phyloP scores from a whole-genome alignment of 1,140 invertebrate genomes.

The Atta colombica region DNA sequence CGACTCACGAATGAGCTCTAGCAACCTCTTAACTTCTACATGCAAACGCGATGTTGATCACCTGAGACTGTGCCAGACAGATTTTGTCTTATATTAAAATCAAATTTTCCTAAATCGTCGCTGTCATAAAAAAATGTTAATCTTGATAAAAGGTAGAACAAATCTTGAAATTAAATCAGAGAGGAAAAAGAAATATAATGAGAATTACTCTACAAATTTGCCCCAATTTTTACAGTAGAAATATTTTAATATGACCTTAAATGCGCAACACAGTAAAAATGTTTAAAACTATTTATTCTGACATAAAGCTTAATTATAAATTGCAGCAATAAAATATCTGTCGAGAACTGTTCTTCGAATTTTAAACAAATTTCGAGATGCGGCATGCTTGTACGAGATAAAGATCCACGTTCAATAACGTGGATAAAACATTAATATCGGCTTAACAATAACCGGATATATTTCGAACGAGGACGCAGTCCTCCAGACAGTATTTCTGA shows the following conservation, averaged over 20 bases:
- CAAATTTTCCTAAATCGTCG: neutral
- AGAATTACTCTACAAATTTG: constrained; percentile 4
- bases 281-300: neutral
- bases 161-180: neutral
- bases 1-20: neutral
- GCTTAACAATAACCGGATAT: neutral
- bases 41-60: neutral
- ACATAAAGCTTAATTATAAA: neutral
- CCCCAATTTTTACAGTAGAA: neutral
- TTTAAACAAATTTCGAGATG: neutral
- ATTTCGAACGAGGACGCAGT: neutral
- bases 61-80: neutral
- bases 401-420: neutral
- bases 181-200: neutral
- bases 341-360: neutral
- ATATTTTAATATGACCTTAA: neutral
- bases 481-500: neutral
- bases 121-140: neutral
- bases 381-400: too few species aligned
- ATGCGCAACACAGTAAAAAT: neutral
- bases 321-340: neutral
- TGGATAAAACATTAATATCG: constrained; percentile 12
- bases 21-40: neutral
- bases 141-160: neutral
- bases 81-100: neutral